Evolutionary conservation across 2,113 vertebrate species (phyloP).

Genomic region (Pachypanchax playfairii): DNA sequence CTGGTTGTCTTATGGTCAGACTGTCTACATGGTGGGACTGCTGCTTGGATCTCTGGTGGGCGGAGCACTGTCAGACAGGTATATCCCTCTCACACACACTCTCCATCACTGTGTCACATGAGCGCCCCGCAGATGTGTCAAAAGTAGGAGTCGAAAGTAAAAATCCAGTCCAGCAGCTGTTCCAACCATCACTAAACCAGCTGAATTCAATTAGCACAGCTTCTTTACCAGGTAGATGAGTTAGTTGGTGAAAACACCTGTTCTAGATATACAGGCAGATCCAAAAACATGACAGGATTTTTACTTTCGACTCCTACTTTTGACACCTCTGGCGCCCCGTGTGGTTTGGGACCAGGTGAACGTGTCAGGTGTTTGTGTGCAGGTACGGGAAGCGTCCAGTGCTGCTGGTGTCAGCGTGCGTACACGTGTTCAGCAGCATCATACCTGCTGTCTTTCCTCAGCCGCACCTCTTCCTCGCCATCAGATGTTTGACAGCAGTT

Average conservation of each 20-base stretch:
- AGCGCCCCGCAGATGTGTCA: too few species aligned
- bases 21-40: constrained; percentile 67
- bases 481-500: constrained; percentile 71
- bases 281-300: neutral
- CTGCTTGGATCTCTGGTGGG: constrained; percentile 75
- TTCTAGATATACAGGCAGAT: too few species aligned
- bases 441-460: constrained; percentile 64
- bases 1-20: constrained; percentile 66
- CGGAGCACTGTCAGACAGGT: constrained; percentile 75
- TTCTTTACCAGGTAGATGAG: too few species aligned
- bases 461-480: constrained; percentile 57
- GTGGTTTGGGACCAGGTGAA: too few species aligned
- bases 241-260: too few species aligned
- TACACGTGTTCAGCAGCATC: constrained; percentile 57
- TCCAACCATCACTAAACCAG: too few species aligned
- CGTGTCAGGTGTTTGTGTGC: constrained; percentile 4
- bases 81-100: neutral
- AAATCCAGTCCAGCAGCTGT: too few species aligned
- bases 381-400: constrained; percentile 74
- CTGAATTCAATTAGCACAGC: too few species aligned
- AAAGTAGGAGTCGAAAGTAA: too few species aligned
- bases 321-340: neutral
- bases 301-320: neutral
- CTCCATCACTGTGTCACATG: too few species aligned
- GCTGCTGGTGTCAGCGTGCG: constrained; percentile 59